Evolutionary conservation across 2,113 vertebrate genomes (phyloP).

Genomic region (Neopipo cinnamomea): DNA sequence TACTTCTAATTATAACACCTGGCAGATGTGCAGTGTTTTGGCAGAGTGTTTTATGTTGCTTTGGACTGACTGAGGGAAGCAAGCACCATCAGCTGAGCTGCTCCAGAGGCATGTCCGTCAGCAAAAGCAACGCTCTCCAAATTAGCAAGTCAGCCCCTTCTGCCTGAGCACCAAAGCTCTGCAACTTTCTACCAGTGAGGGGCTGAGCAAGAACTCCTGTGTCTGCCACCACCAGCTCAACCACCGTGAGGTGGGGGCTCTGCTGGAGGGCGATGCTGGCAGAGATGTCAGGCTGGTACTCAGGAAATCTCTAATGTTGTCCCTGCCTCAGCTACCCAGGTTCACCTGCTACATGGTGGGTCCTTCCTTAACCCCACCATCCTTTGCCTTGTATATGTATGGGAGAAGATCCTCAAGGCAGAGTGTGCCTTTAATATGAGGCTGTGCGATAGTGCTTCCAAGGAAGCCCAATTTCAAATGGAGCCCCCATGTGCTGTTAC

Average conservation of each 20-base stretch:
- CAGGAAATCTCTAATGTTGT: background rate
- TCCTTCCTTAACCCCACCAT: background rate
- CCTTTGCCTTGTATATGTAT: background rate
- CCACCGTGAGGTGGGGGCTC: rapidly evolving
- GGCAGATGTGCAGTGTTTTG: background rate
- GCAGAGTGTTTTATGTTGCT: background rate
- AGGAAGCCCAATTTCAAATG: background rate
- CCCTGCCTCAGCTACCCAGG: background rate
- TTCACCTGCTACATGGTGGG: background rate
- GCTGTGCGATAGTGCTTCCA: rapidly evolving
- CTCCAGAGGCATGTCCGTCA: rapidly evolving
- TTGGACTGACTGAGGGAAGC: background rate
- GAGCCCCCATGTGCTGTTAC: background rate
- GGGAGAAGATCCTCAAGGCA: background rate
- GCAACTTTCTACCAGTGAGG: background rate
- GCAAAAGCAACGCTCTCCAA: background rate
- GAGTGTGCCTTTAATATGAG: background rate
- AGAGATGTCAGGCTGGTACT: background rate
- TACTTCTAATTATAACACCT: background rate
- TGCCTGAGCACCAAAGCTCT: background rate
- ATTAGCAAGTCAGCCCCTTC: background rate
- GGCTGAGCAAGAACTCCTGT: background rate
- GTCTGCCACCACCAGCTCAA: background rate
- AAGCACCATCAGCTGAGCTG: background rate
- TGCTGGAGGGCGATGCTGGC: rapidly evolving